Evolutionary conservation across 2,113 vertebrate genomes (phyloP).

Genomic region (Casuarius casuarius): DNA sequence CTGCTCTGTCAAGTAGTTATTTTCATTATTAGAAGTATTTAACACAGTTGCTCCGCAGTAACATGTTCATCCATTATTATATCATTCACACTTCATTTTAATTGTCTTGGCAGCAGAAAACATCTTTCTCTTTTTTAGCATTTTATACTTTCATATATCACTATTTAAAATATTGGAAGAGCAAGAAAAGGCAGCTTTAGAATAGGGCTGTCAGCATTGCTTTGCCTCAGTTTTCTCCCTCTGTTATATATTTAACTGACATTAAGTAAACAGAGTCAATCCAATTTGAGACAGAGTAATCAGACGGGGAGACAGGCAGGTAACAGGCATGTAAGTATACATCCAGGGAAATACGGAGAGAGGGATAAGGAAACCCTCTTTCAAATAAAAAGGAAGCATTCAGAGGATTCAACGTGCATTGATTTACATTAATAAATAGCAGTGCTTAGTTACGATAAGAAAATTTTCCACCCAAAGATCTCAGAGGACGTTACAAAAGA

Average conservation of each 20-base stretch:
- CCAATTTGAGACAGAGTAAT: neutral
- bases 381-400: neutral
- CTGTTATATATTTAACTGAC: neutral
- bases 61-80: neutral
- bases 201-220: neutral
- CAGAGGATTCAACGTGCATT: neutral
- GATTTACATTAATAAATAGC: neutral
- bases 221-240: neutral
- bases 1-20: neutral
- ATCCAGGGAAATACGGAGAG: neutral
- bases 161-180: neutral
- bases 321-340: neutral
- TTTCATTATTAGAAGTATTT: slow-evolving; percentile 2
- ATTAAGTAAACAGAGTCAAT: neutral
- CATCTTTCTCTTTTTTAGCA: neutral
- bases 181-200: neutral
- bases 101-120: slow-evolving; percentile 5
- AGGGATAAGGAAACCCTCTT: neutral
- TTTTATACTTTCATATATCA: neutral
- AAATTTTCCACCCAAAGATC: neutral
- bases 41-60: neutral
- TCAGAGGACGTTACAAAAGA: neutral
- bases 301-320: neutral
- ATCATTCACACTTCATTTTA: slow-evolving; percentile 12
- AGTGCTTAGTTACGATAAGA: neutral